A percentile compares a stretch with the other conserved stretches of the same genome.
Evolutionary conservation across 92 coral and sea anemone genomes (phyloP).

Genomic region (Bergia puertoricense): DNA sequence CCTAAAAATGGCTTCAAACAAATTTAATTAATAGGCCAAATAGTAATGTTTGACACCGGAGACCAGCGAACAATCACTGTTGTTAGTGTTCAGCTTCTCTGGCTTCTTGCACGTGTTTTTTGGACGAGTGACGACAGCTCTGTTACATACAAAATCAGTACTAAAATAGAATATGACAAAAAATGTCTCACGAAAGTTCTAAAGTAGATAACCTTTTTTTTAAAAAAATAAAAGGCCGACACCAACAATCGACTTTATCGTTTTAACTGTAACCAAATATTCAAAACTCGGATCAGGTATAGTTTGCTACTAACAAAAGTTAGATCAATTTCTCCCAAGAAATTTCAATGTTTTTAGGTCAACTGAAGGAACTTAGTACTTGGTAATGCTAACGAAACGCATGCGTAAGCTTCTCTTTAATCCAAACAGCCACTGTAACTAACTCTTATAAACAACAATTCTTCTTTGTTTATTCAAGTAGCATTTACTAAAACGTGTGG

Average conservation of each 20-base stretch:
- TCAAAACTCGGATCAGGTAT: not conserved
- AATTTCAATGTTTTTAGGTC: not conserved
- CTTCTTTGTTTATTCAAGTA: not conserved
- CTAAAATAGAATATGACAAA: no score
- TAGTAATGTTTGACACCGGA: not conserved
- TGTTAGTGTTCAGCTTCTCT: not conserved
- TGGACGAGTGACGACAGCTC: not conserved
- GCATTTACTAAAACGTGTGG: not conserved
- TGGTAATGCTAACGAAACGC: not conserved
- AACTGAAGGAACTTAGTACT: not conserved
- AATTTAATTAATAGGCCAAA: not conserved
- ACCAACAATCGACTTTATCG: not conserved
- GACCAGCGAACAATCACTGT: not conserved
- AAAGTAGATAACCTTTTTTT: not conserved
- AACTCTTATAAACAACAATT: conserved; percentile 4
- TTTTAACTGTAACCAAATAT: no score
- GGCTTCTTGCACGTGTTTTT: no score
- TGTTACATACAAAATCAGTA: not conserved
- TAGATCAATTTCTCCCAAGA: not conserved
- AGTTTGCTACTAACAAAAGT: not conserved
- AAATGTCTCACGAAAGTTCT: not conserved
- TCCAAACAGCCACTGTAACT: not conserved
- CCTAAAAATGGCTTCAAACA: not conserved
- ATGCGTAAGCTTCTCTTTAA: not conserved
- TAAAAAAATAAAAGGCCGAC: not conserved